A percentile compares a stretch with the other conserved stretches of the same genome.
phyloP scores from a whole-genome alignment of 1,140 invertebrate genomes.

The Pseudomyrmex concolor region DNA sequence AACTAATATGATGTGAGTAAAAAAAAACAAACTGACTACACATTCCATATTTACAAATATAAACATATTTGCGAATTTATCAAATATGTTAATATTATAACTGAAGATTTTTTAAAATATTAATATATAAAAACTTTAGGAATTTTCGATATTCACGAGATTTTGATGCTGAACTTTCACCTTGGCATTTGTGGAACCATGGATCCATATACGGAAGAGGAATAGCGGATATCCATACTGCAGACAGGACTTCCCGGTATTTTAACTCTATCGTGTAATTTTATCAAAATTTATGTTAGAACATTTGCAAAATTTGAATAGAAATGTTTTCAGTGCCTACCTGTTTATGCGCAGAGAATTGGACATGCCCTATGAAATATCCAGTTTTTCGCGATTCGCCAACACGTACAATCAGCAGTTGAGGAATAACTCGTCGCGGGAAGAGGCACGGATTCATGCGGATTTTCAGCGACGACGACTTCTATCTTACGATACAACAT shows the following conservation, averaged over 20 bases:
- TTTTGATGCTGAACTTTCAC: conserved; percentile 58
- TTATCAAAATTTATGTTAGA: neutral
- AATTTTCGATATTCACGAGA: conserved; percentile 60
- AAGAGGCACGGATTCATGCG: conserved; percentile 22
- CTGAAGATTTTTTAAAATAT: too few relatives aligned
- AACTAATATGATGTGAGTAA: conserved; percentile 66
- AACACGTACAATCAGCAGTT: conserved; percentile 13
- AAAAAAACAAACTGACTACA: neutral
- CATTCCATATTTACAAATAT: conserved; percentile 11
- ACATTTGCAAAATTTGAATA: conserved; percentile 27
- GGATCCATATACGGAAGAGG: conserved; percentile 62
- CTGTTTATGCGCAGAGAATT: conserved; percentile 51
- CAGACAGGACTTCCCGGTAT: conserved; percentile 48
- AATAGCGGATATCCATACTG: conserved; percentile 15
- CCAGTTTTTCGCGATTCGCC: conserved; percentile 31
- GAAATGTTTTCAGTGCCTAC: conserved; percentile 49
- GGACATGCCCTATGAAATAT: conserved; percentile 19
- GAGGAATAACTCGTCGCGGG: neutral
- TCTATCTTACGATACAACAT: conserved; percentile 57
- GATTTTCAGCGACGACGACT: conserved; percentile 49
- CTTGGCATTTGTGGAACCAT: conserved; percentile 69
- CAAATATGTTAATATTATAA: too few relatives aligned
- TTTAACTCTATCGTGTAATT: conserved; percentile 26
- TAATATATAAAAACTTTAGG: conserved; percentile 4
- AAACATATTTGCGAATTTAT: neutral